Evolutionary conservation across 2,797 vertebrate genomes (phyloP).

Genomic region (Florisuga fusca): DNA sequence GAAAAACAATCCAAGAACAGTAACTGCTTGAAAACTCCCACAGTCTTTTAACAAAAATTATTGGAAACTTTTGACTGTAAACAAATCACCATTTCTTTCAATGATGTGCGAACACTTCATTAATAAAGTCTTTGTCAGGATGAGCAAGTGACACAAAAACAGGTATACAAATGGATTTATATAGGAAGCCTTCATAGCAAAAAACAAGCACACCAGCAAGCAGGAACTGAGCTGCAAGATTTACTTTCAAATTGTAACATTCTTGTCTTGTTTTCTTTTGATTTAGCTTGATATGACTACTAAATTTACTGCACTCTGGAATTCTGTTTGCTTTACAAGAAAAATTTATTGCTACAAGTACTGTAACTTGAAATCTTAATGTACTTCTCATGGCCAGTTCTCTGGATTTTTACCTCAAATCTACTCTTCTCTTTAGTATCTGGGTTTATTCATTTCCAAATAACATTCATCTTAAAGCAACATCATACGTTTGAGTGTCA

Average conservation of each 20-base stretch:
- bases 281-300: neutral
- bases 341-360: neutral
- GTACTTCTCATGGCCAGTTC: neutral
- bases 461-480: neutral
- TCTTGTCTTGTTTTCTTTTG: neutral
- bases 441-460: neutral
- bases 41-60: neutral
- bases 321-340: neutral
- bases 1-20: neutral
- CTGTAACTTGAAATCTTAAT: neutral
- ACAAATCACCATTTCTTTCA: neutral
- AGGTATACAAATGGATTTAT: neutral
- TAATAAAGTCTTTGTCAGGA: neutral
- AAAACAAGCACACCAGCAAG: neutral
- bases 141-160: neutral
- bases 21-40: neutral
- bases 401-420: neutral
- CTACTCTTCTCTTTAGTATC: neutral
- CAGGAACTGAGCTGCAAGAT: neutral
- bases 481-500: neutral
- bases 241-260: neutral
- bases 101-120: neutral
- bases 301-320: neutral
- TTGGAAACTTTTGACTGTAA: neutral
- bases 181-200: neutral